These are phyloP conservation scores for Theocolax elegans DNA, from an alignment of 1,140 invertebrate genomes.

Conservation along the genomic window DNA sequence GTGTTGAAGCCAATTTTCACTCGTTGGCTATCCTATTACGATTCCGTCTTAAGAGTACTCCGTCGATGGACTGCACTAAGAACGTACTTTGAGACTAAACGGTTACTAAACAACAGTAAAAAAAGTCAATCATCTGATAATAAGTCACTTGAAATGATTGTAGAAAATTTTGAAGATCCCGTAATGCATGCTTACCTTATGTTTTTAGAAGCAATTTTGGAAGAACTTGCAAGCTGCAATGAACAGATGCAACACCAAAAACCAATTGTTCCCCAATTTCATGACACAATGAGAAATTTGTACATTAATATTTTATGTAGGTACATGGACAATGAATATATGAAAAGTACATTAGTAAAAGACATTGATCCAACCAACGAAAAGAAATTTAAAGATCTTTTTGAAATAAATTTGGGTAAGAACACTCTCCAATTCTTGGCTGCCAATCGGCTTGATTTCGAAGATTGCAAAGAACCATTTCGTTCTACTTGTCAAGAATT, in stretches of 20 bases:
- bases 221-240: neutral
- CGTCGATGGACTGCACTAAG: too few relatives aligned
- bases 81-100: too few relatives aligned
- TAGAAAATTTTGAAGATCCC: neutral
- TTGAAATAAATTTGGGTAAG: neutral
- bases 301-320: neutral
- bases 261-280: neutral
- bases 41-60: too few relatives aligned
- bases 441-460: neutral
- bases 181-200: neutral
- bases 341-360: neutral
- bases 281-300: neutral
- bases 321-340: neutral
- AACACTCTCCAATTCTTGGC: neutral
- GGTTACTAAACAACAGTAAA: too few relatives aligned
- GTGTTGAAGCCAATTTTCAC: too few relatives aligned
- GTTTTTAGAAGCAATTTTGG: neutral
- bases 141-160: neutral
- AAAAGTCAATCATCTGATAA: neutral
- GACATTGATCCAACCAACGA: neutral
- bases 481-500: neutral
- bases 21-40: too few relatives aligned
- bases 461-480: neutral
- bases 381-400: neutral
- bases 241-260: neutral